Evolutionary conservation across 2,113 vertebrate genomes (phyloP).

Genomic region (Chloropsis hardwickii): DNA sequence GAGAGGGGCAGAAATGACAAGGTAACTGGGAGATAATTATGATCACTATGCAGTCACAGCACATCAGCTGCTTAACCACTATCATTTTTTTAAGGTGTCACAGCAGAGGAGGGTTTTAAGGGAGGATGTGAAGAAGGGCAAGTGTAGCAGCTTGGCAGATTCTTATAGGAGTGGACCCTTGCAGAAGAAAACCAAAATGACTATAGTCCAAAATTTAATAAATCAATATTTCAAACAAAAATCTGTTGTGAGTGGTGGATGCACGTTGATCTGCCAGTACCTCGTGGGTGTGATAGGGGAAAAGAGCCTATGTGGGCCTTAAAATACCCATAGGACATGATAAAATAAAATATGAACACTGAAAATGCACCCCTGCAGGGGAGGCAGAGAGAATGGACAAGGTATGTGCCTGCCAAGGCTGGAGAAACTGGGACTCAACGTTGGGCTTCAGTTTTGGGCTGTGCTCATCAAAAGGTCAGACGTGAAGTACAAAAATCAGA

Average conservation of each 20-base stretch:
- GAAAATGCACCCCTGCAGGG: not conserved
- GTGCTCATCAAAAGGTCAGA: not conserved
- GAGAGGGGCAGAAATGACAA: conserved; percentile 58
- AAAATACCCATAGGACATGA: not conserved
- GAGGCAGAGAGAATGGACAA: not conserved
- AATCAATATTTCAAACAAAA: not conserved
- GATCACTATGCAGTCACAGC: conserved; percentile 55
- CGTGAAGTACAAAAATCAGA: not conserved
- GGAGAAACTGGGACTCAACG: not conserved
- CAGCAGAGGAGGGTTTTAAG: conserved; percentile 43
- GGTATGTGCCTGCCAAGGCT: not conserved
- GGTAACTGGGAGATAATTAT: conserved; percentile 58
- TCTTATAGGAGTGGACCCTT: not conserved
- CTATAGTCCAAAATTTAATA: not conserved
- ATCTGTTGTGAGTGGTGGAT: not conserved
- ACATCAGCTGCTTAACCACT: conserved; percentile 56
- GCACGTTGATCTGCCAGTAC: not conserved
- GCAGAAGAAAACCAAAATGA: not conserved
- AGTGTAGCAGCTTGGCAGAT: not conserved
- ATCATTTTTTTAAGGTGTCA: conserved; percentile 56
- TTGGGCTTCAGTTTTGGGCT: not conserved
- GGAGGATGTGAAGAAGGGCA: conserved; percentile 7
- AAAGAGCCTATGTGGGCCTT: not conserved
- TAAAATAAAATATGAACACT: not conserved
- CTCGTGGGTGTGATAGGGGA: not conserved